Percentiles rank a stretch among this genome's conserved stretches.
Evolutionary conservation across 1,140 invertebrate species (phyloP).

Genomic region (Anoplophora glabripennis): DNA sequence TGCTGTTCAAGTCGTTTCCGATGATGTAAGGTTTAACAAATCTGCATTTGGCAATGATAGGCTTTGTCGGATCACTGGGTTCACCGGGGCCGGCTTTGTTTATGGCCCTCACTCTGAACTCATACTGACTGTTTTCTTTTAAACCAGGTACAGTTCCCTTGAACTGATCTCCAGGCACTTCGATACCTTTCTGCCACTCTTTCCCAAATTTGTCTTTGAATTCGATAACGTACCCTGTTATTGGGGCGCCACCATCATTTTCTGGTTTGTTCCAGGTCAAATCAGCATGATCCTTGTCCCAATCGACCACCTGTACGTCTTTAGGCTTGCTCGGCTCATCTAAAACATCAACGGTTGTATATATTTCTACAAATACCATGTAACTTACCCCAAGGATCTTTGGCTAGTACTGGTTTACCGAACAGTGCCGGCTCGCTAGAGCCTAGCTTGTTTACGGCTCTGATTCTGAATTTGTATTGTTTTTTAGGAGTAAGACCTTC

Average conservation of each 20-base stretch:
- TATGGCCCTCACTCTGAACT: conserved; percentile 92
- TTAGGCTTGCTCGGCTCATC: conserved; percentile 92
- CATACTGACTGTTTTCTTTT: conserved; percentile 93
- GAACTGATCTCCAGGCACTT: conserved; percentile 73
- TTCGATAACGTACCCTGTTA: conserved; percentile 90
- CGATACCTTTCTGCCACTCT: conserved; percentile 80
- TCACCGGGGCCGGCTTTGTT: conserved; percentile 95
- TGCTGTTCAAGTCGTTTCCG: conserved; percentile 78
- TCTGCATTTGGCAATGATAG: conserved; percentile 92
- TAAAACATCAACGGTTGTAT: conserved; percentile 44
- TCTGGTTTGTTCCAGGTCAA: conserved; percentile 88
- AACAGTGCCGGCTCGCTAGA: conserved; percentile 85
- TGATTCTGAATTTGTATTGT: conserved; percentile 93
- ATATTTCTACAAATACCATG: neutral
- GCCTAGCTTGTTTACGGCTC: conserved; percentile 89
- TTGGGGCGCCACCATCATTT: conserved; percentile 90
- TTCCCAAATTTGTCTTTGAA: conserved; percentile 91
- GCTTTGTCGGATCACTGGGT: conserved; percentile 91
- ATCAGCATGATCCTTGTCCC: conserved; percentile 95
- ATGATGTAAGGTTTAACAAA: conserved; percentile 93
- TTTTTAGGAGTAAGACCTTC: conserved; percentile 83
- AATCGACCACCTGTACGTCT: conserved; percentile 87
- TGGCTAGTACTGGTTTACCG: conserved; percentile 83
- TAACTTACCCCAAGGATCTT: conserved; percentile 92
- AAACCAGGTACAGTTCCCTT: conserved; percentile 81